phyloP scores from a whole-genome alignment of 2,888 invertebrate species.

The Mayetiola destructor region DNA sequence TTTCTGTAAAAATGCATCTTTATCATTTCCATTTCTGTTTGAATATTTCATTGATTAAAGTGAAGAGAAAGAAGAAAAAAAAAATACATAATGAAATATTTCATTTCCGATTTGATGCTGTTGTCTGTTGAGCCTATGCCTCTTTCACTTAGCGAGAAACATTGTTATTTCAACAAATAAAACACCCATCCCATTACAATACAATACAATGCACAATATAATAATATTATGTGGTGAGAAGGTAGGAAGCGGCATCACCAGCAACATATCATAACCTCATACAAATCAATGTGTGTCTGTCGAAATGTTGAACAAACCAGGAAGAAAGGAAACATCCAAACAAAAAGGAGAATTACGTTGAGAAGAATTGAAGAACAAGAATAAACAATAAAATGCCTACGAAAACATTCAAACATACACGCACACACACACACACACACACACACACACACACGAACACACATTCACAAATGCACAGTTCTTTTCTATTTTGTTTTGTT shows the following conservation, averaged over 20 bases:
- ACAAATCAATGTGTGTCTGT: background rate
- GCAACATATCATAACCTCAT: background rate
- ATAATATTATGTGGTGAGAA: constrained; percentile 11
- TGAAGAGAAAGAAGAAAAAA: no score
- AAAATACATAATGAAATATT: background rate
- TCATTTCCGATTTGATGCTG: background rate
- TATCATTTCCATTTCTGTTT: no score
- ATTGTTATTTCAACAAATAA: constrained; percentile 8
- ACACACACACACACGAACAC: background rate
- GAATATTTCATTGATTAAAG: background rate
- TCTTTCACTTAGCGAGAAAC: background rate
- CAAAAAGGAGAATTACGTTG: background rate
- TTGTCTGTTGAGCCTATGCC: background rate
- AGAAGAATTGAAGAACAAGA: background rate
- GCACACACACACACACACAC: background rate
- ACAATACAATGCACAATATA: no score
- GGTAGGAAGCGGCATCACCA: background rate
- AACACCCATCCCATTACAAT: constrained; percentile 11
- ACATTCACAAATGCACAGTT: background rate
- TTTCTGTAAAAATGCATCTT: no score
- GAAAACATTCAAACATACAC: background rate
- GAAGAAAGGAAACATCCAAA: background rate
- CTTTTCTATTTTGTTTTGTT: background rate
- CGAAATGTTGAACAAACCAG: constrained; percentile 2
- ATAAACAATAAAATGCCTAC: background rate